A percentile compares a stretch with the other conserved stretches of the same genome.
Evolutionary conservation across 2,797 vertebrate genomes (phyloP).

Genomic region (Triplophysa yarkandensis): DNA sequence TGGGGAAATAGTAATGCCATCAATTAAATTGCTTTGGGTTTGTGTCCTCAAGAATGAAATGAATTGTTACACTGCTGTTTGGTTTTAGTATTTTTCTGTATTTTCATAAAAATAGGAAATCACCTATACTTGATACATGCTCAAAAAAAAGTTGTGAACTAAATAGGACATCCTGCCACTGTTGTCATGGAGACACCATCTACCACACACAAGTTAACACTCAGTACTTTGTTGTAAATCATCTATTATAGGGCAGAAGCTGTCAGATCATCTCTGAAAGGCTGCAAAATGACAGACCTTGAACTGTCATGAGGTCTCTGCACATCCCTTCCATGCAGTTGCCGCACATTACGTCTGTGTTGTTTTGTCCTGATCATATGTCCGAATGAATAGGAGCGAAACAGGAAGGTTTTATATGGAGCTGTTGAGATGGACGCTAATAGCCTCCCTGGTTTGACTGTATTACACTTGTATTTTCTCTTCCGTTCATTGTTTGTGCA

Average conservation of each 20-base stretch:
- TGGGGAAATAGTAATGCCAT: too few species aligned
- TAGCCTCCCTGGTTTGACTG: constrained; percentile 53
- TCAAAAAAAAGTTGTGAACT: constrained; percentile 5
- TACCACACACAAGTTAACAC: neutral
- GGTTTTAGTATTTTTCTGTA: too few species aligned
- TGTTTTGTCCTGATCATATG: constrained; percentile 37
- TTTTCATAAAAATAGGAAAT: neutral
- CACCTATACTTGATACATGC: neutral
- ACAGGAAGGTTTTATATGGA: constrained; percentile 31
- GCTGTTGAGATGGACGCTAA: constrained; percentile 57
- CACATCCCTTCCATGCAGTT: constrained; percentile 27
- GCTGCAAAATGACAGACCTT: constrained; percentile 27
- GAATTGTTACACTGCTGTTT: too few species aligned
- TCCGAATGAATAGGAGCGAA: constrained; percentile 32
- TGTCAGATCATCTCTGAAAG: constrained; percentile 20
- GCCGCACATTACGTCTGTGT: constrained; percentile 15
- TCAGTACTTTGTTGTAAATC: constrained; percentile 10
- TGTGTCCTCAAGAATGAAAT: too few species aligned
- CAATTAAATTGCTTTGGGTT: too few species aligned
- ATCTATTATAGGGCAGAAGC: constrained; percentile 9
- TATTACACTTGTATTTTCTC: constrained; percentile 61
- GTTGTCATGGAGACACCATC: constrained; percentile 13
- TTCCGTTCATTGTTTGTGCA: constrained; percentile 50
- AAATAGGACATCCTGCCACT: neutral
- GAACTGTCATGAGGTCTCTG: neutral